Conservation (phyloP, 2,797 vertebrate species). For the Chelon auratus region DNA sequence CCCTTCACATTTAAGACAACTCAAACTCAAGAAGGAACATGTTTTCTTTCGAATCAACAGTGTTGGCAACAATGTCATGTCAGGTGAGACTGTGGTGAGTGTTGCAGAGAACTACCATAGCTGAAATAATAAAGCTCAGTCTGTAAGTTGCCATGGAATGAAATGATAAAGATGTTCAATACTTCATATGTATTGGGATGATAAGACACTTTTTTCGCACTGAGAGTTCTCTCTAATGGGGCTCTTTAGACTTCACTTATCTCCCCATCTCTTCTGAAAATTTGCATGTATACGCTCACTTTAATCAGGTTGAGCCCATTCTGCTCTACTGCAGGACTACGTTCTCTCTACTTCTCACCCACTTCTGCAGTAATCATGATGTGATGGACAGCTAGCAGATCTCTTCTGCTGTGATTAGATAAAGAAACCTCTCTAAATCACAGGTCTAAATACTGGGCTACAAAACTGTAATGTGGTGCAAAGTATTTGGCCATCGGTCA, state of each 20-base stretch:
- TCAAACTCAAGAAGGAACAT: too few species aligned
- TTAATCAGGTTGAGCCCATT: constrained; percentile 55
- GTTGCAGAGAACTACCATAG: not conserved
- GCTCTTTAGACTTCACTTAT: constrained; percentile 57
- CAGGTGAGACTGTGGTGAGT: constrained; percentile 4
- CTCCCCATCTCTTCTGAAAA: constrained; percentile 47
- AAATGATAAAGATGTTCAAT: constrained; percentile 56
- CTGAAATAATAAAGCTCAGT: constrained; percentile 14
- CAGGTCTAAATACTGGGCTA: too few species aligned
- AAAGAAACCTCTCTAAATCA: not conserved
- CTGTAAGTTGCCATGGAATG: constrained; percentile 21
- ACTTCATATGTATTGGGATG: constrained; percentile 52
- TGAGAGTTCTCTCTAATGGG: constrained; percentile 46
- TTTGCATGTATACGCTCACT: constrained; percentile 60
- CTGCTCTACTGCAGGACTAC: constrained; percentile 3
- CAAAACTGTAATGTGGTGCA: too few species aligned
- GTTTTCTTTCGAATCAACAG: too few species aligned
- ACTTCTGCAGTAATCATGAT: constrained; percentile 31
- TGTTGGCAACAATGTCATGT: not conserved
- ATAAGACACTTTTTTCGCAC: constrained; percentile 61
- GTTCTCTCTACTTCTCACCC: constrained; percentile 31
- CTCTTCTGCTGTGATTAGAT: constrained; percentile 24
- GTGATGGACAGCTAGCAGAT: constrained; percentile 38
- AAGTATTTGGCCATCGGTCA: too few species aligned
- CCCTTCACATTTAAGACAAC: not conserved